Evolutionary conservation across 2,888 invertebrate genomes (phyloP).

Genomic region (Branchipolynoe longqiensis): DNA sequence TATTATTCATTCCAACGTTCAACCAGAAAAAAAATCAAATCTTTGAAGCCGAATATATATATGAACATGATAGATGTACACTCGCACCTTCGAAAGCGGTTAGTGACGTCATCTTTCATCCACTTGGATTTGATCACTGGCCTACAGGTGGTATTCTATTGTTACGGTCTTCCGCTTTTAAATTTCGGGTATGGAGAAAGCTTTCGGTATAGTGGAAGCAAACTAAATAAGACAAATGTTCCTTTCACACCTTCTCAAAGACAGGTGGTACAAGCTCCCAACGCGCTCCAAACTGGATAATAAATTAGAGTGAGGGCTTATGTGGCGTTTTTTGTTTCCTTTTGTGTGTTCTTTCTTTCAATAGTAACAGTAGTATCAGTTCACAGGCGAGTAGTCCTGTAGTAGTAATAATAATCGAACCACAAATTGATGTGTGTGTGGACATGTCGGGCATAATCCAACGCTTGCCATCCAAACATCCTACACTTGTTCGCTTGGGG

Average conservation of each 20-base stretch:
- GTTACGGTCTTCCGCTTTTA: slow-evolving; percentile 31
- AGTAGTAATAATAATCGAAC: too few relatives aligned
- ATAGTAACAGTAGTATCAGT: not conserved
- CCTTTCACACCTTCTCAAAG: slow-evolving; percentile 32
- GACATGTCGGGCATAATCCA: not conserved
- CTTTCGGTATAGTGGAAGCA: slow-evolving; percentile 42
- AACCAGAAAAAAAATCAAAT: slow-evolving; percentile 46
- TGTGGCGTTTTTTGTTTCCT: too few relatives aligned
- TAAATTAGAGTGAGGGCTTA: slow-evolving; percentile 27
- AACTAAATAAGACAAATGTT: slow-evolving; percentile 31
- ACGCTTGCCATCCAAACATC: not conserved
- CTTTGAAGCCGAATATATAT: slow-evolving; percentile 52
- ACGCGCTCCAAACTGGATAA: slow-evolving; percentile 3
- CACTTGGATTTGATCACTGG: slow-evolving; percentile 32
- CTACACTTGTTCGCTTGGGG: too few relatives aligned
- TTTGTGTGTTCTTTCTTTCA: too few relatives aligned
- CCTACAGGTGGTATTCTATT: slow-evolving; percentile 18
- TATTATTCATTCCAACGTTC: slow-evolving; percentile 48
- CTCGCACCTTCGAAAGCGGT: slow-evolving; percentile 41
- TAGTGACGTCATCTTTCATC: slow-evolving; percentile 30
- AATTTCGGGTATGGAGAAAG: slow-evolving; percentile 47
- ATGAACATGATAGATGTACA: slow-evolving; percentile 51
- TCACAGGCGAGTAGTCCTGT: not conserved
- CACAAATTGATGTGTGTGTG: too few relatives aligned
- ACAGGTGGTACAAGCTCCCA: slow-evolving; percentile 18